Base-by-base conservation (phyloP, 2,113 vertebrate genomes). In the Anolis carolinensis region DNA sequence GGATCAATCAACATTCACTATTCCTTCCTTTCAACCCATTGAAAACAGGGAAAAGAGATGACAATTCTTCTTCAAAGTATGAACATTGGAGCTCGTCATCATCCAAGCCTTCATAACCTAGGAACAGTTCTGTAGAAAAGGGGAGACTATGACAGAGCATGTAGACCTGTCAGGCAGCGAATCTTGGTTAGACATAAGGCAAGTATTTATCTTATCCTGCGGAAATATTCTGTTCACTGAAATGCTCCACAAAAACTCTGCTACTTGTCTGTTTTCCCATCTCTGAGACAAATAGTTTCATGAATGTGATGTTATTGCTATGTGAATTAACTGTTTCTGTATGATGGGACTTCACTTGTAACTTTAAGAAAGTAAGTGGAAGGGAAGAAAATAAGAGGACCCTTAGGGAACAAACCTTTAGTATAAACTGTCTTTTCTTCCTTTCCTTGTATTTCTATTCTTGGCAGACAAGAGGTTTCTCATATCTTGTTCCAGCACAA, bases 401-500 rank as follows among this genome's bases (percentile, higher is more conserved):
- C 81, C 81, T 82, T 91, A 79, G 63, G 84, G 90, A 92, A 89
- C 76, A 72, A 21, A 44, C 32, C 30, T 10, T n/a, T 89, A n/a
- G 36, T 34, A 73, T 82, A 79, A 89, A 9, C 48, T 81, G 84
- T 90, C 36, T 39, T 44, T 36, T 23, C 65, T 59, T 14, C 62
- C 14, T 16, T 59, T 59, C 16, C 55, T 59, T 59, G 14, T 59
- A 13, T 72, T 87, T 68, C 59, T 90, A 0, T 79, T 87, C n/a
- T 59, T 92, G 83, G 84, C 68, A 89, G 65, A 85, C 16, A 81
- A 86, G 86, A 70, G 73, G 30, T 0, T 67, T 50, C 81, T 87
- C 78, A 65, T 92, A 90, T 86, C 91, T 72, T 44, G 67, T 50
- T 87, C 81, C n/a, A 36, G 73, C 65, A 82, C 86, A 85, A 86